Evolutionary conservation across 2,797 vertebrate genomes (phyloP).

Genomic region (Chrysocyon brachyurus): DNA sequence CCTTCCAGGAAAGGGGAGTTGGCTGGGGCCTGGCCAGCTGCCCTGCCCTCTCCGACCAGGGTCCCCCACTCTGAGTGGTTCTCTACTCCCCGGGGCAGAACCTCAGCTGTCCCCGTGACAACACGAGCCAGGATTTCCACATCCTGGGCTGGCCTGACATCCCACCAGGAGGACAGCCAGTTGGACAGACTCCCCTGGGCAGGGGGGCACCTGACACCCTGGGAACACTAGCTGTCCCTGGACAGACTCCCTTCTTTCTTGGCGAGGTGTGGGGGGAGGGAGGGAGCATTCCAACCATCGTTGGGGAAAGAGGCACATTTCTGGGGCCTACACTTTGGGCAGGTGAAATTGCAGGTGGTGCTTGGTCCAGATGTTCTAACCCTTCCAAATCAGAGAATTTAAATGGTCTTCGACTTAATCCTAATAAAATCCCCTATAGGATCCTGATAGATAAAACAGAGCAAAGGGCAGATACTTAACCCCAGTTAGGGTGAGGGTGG

Average conservation of each 20-base stretch:
- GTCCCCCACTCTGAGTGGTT: background rate
- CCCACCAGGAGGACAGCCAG: background rate
- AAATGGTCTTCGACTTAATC: fast-evolving
- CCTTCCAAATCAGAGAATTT: background rate
- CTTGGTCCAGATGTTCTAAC: background rate
- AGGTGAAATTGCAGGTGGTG: fast-evolving
- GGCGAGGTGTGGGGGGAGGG: too few species aligned
- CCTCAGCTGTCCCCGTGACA: background rate
- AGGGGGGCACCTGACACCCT: background rate
- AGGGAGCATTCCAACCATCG: fast-evolving
- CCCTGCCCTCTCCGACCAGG: background rate
- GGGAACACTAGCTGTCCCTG: background rate
- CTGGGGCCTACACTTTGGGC: background rate
- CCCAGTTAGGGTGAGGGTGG: too few species aligned
- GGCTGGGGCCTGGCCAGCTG: background rate
- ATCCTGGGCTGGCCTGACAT: background rate
- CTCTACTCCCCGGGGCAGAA: background rate
- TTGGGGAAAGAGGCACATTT: background rate
- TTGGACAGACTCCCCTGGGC: background rate
- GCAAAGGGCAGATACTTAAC: background rate
- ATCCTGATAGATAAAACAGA: background rate
- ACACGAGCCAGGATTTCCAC: background rate
- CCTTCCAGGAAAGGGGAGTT: constrained; percentile 79
- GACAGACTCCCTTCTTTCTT: fast-evolving
- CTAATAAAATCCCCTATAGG: background rate